Evolutionary conservation across 2,888 invertebrate genomes (phyloP).

Genomic region (Reticulitermes lucifugus): DNA sequence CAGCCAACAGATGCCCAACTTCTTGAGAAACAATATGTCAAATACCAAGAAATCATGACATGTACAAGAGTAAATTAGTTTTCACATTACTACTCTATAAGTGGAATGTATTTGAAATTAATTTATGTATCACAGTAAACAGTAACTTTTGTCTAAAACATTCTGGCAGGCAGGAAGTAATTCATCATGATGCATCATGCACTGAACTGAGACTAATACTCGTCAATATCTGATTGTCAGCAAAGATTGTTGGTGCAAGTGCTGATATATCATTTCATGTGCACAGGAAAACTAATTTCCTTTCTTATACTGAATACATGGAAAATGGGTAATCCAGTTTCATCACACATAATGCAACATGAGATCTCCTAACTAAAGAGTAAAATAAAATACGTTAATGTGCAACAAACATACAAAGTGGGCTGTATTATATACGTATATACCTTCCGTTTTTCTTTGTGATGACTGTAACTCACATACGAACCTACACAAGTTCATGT

Average conservation of each 20-base stretch:
- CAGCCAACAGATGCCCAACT: slow-evolving; percentile 7
- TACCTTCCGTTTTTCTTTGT: no score
- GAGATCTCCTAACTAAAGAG: background rate
- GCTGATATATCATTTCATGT: background rate
- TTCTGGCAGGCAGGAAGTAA: background rate
- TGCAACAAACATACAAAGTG: no score
- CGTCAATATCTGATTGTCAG: slow-evolving; percentile 19
- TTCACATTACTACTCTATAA: slow-evolving; percentile 1
- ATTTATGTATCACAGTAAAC: slow-evolving; percentile 4
- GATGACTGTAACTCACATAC: no score
- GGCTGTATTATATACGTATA: no score
- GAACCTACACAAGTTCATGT: no score
- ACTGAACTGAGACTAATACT: background rate
- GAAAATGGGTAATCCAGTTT: background rate
- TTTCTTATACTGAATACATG: background rate
- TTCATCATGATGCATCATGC: background rate
- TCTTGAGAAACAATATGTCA: background rate
- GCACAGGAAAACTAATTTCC: background rate
- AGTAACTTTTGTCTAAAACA: background rate
- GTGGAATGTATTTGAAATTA: background rate
- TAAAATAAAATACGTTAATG: no score
- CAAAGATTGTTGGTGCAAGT: slow-evolving; percentile 27
- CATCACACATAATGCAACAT: background rate
- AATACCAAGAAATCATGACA: no score
- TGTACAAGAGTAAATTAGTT: background rate